Evolutionary conservation across 2,113 vertebrate genomes (phyloP), one percentile per base, ranked within the genome.

Genomic region (rabbit (Oryctolagus cuniculus)): DNA sequence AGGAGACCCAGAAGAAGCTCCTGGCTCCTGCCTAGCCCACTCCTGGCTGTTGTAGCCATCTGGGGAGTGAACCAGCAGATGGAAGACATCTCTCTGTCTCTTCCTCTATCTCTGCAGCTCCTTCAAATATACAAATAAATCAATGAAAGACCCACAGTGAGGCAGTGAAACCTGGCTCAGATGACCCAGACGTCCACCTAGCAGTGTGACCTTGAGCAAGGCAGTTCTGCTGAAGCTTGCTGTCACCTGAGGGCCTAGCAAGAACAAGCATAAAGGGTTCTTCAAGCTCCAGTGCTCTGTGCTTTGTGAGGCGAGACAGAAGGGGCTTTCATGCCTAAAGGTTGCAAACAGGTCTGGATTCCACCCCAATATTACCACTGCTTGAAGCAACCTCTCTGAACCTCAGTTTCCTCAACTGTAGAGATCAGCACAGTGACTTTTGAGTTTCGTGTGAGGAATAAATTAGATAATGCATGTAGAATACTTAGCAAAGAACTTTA

Each of bases 401-500:
- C 13, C 70, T 82, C 24, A 19, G 36, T 83, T 90, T 78, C 78
- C 80, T 89, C 77, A 67, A 21, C 19, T 24, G 8, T 61, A 29
- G 11, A 36, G 67, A 25, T 92, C 67, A 87, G 74, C 49, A 83
- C 55, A 70, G 53, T 44, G 44, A 31, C 36, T n/a, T 38, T 25
- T 36, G 51, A 80, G 22, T 79, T 80, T 93, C 55, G 78, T 29
- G 4, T 55, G 49, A 77, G 44, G 44, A 69, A 83, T 87, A 69
- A 77, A 88, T 75, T 36, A 90, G 15, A 44, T 70, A 61, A 79
- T 77, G 16, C 44, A 21, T 84, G 63, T 67, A 66, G 90, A 93
- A 84, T 85, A 19, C 49, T 95, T 93, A 84, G 27, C 19, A 82
- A 15, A 87, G 67, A 81, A 49, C 87, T n/a, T 87, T 31, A 72